Evolutionary conservation across 2,113 vertebrate species (phyloP), one percentile per base, ranked within the genome.

Genomic region (Manacus vitellinus): DNA sequence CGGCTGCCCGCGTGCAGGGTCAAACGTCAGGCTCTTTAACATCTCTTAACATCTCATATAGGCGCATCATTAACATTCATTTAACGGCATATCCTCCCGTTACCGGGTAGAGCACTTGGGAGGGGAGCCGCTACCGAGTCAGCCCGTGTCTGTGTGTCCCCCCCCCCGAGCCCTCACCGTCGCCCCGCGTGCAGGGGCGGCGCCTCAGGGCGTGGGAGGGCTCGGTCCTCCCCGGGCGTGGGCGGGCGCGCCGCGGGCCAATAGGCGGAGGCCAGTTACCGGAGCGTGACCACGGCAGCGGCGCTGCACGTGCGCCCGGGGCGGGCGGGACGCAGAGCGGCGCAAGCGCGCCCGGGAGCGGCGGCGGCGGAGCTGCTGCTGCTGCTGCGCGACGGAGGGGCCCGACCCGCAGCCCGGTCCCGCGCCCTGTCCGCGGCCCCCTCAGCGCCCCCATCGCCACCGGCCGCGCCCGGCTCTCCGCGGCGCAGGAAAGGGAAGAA

Each of bases 221-320:
- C 49, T 74, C 8, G 17, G 55, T 56, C 4, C 10, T 2, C 5
- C 12, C 39, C 27, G 39, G 56, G 39, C n/a, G 49, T 51, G 49
- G 81, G 6, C 52, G 68, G 68, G 80, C 47, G 80, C 10, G 47
- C 10, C 37, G 8, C 46, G 37, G 59, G 30, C 96, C 52, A 75
- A 93, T 96, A n/a, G 66, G 89, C 77, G 70, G 43, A n/a, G 4
- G 76, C 72, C 5, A n/a, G 11, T 47, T 67, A 87, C 89, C 85
- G 30, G 2, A n/a, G 11, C 20, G 9, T 98, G 98, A 98, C 97
- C n/a, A n/a, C 90, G 89, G 77, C 85, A 94, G 89, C 75, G 78
- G 96, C 93, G 77, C 97, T 87, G 98, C 98, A 99, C 99, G 98
- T 98, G 98, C 96, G 97, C 84, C 93, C 75, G 97, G 97, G 94